phyloP scores from a whole-genome alignment of 2,113 vertebrate species.

The Poicephalus gulielmi region DNA sequence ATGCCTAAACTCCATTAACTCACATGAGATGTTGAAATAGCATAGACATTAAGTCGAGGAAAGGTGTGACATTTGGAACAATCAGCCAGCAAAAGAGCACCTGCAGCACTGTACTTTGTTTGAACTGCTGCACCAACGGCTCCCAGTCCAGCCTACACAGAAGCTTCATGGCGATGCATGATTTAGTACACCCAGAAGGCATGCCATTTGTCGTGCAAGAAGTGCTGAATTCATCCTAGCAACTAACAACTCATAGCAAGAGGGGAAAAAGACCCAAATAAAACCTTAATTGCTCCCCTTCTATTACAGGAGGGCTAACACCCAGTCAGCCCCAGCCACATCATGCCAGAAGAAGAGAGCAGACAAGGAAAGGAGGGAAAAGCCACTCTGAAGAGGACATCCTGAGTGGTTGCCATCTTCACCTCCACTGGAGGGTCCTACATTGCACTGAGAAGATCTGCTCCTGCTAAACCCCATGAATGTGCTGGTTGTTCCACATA shows the following conservation, averaged over 20 bases:
- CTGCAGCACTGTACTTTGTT: conserved; percentile 48
- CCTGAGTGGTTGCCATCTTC: neutral
- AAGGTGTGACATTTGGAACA: conserved; percentile 45
- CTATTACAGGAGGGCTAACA: neutral
- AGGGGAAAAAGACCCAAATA: neutral
- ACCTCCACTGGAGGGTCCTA: neutral
- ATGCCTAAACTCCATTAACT: conserved; percentile 6
- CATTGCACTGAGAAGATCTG: neutral
- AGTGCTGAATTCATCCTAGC: conserved; percentile 26
- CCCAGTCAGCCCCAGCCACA: neutral
- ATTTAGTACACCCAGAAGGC: neutral
- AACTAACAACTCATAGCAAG: neutral
- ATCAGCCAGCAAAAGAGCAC: conserved; percentile 46
- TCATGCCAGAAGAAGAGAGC: fast-evolving
- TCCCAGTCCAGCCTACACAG: neutral
- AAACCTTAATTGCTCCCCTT: fast-evolving
- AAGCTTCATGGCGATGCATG: neutral
- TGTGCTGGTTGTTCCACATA: neutral
- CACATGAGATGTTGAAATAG: neutral
- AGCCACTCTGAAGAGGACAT: neutral
- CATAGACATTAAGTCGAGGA: fast-evolving
- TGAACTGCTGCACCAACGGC: conserved; percentile 8
- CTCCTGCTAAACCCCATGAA: neutral
- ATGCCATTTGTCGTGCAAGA: neutral
- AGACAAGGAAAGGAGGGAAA: neutral